These are phyloP conservation scores for Passer montanus DNA, from an alignment of 2,113 vertebrate genomes.

Conservation along the genomic window DNA sequence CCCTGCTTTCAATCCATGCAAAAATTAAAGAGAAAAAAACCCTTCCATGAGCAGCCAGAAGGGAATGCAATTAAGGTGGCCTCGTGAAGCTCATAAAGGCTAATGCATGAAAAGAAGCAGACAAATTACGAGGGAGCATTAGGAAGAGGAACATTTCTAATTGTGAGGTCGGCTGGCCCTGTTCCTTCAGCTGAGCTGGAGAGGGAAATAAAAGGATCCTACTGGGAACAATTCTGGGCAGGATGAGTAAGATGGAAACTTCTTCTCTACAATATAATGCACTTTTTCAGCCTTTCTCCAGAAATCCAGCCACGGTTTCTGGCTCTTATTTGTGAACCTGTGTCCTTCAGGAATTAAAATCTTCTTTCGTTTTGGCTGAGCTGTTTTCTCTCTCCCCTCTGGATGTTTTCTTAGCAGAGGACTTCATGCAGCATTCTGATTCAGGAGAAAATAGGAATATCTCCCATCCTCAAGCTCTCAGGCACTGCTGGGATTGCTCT, in stretches of 20 bases:
- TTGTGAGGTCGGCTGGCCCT: not conserved
- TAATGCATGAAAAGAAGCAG: conserved; percentile 27
- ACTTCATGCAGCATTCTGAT: not conserved
- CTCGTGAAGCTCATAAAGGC: not conserved
- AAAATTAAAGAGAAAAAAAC: not conserved
- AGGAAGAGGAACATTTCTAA: conserved; percentile 19
- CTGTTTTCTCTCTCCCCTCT: not conserved
- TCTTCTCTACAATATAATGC: not conserved
- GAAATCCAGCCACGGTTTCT: not conserved
- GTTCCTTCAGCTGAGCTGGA: not conserved
- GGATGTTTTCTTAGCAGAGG: not conserved
- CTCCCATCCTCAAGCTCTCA: not conserved
- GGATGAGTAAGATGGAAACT: conserved; percentile 18
- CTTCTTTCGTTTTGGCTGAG: not conserved
- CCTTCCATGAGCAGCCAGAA: not conserved
- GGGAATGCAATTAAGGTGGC: conserved; percentile 47
- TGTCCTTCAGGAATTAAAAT: not conserved
- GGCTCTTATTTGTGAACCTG: not conserved
- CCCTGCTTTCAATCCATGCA: not conserved
- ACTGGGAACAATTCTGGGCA: not conserved
- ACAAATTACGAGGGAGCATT: not conserved
- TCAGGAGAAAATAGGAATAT: not conserved
- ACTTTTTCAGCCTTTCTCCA: not conserved
- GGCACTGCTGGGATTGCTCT: not conserved
- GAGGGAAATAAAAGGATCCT: not conserved